phyloP scores from a whole-genome alignment of 23 tunicate species.

The Ascidia mentula region DNA sequence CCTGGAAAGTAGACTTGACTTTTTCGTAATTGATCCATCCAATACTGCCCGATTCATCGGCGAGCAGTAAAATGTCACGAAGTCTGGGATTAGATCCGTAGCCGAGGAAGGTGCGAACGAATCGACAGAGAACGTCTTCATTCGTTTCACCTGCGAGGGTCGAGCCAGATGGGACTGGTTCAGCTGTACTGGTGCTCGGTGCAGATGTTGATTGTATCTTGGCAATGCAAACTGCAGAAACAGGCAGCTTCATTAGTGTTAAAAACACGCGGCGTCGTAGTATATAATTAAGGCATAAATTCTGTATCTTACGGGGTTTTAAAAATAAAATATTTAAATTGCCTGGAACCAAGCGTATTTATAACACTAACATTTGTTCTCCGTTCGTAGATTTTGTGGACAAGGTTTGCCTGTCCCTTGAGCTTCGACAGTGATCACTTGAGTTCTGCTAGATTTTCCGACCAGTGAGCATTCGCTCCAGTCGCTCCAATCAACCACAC shows the following conservation, averaged over 20 bases:
- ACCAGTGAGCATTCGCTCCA: conserved; percentile 64
- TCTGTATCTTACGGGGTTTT: not conserved
- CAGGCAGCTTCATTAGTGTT: not conserved
- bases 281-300: not conserved
- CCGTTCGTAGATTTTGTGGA: conserved; percentile 25
- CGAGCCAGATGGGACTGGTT: not conserved
- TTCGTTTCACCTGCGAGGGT: not conserved
- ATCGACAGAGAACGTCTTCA: conserved; percentile 61
- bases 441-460: conserved; percentile 27
- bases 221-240: not conserved
- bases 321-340: not conserved
- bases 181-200: not conserved
- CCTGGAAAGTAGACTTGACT: conserved; percentile 75
- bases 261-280: not conserved
- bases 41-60: conserved; percentile 91
- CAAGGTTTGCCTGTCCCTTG: conserved; percentile 62
- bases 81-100: conserved; percentile 21
- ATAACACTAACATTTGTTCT: conserved; percentile 48
- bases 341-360: not conserved
- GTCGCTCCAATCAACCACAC: conserved; percentile 56
- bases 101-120: conserved; percentile 52
- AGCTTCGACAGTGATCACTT: conserved; percentile 25
- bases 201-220: not conserved
- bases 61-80: conserved; percentile 76
- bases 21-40: conserved; percentile 90